Evolutionary conservation across 2,888 invertebrate genomes (phyloP), one percentile per base, ranked within the genome.

Genomic region (Thymelicus sylvestris): DNA sequence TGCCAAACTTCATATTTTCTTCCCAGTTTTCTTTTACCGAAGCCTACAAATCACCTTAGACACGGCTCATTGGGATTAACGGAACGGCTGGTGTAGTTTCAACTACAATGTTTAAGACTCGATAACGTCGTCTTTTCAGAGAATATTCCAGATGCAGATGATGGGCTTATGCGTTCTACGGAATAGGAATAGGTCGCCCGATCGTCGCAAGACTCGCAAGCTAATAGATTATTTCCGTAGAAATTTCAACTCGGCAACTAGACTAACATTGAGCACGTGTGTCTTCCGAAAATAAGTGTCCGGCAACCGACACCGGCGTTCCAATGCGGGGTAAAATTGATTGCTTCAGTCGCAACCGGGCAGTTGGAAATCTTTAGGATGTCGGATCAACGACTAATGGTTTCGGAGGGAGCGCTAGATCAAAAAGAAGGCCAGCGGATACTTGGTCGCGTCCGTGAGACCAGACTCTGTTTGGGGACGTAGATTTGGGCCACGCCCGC

Each of bases 1-100:
- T 75, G 90, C 92, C 93, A 93, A 77, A 79, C 83, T 85, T 87
- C 87, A 85, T 89, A 88, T 88, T 87, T 89, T 86, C 85, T 87
- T 82, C 81, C 83, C 79, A 81, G 81, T 83, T 86, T 87, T 85
- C 88, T 88, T 90, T 88, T 87, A 87, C 83, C 88, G 77, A 78
- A 81, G 79, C 81, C 79, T 79, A 84, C 77, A 81, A 64, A 64
- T 50, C 70, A 60, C 50, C 64, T 69, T n/a, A 13, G 64, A 59
- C 48, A 47, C 39, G 69, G 38, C 38, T 41, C 55, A 55, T 65
- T 15, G 8, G 19, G 39, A 48, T 48, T n/a, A n/a, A 31, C 19
- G 19, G 24, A 31, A 47, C 7, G 15, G 19, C 10, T 63, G 48
- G 13, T 60, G n/a, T 39, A n/a, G 6, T n/a, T 13, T 48, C 38